Conservation (phyloP, 2,888 invertebrate species). For the Ornithoptera priamus region DNA sequence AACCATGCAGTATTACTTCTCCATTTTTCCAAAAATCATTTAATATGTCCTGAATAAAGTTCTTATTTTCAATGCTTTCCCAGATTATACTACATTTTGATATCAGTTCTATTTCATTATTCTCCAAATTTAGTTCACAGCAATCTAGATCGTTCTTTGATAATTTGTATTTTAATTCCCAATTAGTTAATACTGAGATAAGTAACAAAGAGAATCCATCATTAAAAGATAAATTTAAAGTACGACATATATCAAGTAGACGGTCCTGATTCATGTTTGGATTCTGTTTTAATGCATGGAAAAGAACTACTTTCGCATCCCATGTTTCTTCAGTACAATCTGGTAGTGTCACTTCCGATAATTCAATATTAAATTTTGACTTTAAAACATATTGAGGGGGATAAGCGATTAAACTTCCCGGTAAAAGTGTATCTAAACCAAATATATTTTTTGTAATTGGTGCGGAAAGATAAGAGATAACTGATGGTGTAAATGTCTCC, state of each 20-base stretch:
- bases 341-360: conserved; percentile 65
- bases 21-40: conserved; percentile 75
- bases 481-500: conserved; percentile 53
- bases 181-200: conserved; percentile 62
- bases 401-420: conserved; percentile 52
- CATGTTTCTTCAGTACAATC: conserved; percentile 72
- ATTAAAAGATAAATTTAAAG: conserved; percentile 60
- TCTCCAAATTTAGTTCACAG: conserved; percentile 52
- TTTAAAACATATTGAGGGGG: conserved; percentile 67
- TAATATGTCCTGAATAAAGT: conserved; percentile 62
- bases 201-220: conserved; percentile 69
- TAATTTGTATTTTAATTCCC: conserved; percentile 68
- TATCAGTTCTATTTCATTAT: conserved; percentile 51
- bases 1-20: conserved; percentile 69
- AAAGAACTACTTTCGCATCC: conserved; percentile 71
- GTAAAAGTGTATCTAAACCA: conserved; percentile 49
- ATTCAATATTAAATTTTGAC: conserved; percentile 67
- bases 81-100: conserved; percentile 61
- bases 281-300: conserved; percentile 63
- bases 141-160: conserved; percentile 55
- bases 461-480: conserved; percentile 54
- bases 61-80: conserved; percentile 67
- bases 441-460: conserved; percentile 56
- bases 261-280: conserved; percentile 57
- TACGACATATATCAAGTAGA: conserved; percentile 59